Evolutionary conservation across 2,888 invertebrate species (phyloP), one percentile per base, ranked within the genome.

Genomic region (Morpho deidamia): DNA sequence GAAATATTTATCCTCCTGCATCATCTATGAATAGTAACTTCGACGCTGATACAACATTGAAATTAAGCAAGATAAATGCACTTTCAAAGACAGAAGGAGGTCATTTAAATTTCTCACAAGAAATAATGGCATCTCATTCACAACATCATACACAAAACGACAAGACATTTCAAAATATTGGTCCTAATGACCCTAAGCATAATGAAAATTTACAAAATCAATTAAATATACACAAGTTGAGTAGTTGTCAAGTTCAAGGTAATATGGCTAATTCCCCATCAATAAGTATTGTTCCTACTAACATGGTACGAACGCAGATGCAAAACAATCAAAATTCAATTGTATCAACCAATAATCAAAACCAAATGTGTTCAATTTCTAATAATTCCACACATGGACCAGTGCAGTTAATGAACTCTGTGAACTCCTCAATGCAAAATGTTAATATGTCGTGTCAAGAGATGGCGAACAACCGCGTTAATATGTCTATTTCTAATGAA

Each of bases 81-180:
- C 71, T 89, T 50, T 88, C 89, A 2, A 89, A 89, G 66, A 64
- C 89, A 10, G 89, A 89, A 76, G 86, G 82, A 38, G 89, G 89
- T 0, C 87, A 87, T 63, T 68, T 89, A 59, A 89, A 88, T 62
- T 89, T 89, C 54, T 85, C 86, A 0, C 88, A 83, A 68, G 89
- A 89, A 71, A 86, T 88, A 54, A 87, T 88, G 83, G 79, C 86
- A 39, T 83, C 89, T 3, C 88, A 89, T 72, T 78, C 86, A 1
- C 89, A 89, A 63, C 86, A 85, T 60, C 82, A 85, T 64, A 71
- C 75, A 8, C 86, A 86, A 59, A 86, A 78, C 63, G 89, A 89
- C 33, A 89, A 88, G 66, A 72, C 69, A 57, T 88, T 88, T 67
- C 90, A 87, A 61, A 87, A 83, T 53, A 80, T 88, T 72, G 84